phyloP scores from a whole-genome alignment of 2,888 invertebrate species.

The Malacosoma neustria region DNA sequence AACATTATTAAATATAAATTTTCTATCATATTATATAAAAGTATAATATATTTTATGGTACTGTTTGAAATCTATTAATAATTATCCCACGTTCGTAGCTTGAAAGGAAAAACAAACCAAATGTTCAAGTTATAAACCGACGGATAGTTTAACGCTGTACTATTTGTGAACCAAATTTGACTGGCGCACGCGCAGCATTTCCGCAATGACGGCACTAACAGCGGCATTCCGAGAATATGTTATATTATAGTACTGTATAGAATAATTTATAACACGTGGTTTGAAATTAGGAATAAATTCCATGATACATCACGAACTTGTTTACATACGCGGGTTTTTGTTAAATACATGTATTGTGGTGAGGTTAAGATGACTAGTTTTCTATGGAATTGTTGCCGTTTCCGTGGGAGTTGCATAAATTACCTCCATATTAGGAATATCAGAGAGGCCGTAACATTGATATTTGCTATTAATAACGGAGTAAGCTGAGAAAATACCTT shows the following conservation, averaged over 20 bases:
- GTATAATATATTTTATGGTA: no score
- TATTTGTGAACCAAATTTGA: conserved; percentile 37
- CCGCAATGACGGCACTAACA: conserved; percentile 28
- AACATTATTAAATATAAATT: no score
- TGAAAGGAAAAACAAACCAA: conserved; percentile 10
- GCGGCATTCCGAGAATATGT: conserved; percentile 17
- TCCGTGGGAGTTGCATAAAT: background rate
- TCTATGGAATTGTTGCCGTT: background rate
- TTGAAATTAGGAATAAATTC: background rate
- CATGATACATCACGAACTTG: no score
- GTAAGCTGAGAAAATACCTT: no score
- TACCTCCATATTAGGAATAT: no score
- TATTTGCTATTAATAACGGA: no score
- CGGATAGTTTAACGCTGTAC: conserved; percentile 9
- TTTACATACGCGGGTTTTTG: no score
- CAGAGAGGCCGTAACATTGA: no score
- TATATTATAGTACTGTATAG: conserved; percentile 11
- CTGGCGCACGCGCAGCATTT: conserved; percentile 33
- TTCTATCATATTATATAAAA: no score
- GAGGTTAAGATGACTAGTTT: background rate
- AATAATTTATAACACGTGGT: conserved; percentile 7
- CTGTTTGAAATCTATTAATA: conserved; percentile 4
- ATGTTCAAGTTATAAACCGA: conserved; percentile 10
- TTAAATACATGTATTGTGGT: no score
- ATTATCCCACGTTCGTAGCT: conserved; percentile 8